These are phyloP conservation scores for Pimpla rufipes DNA, from an alignment of 2,888 invertebrate species.

Conservation along the genomic window DNA sequence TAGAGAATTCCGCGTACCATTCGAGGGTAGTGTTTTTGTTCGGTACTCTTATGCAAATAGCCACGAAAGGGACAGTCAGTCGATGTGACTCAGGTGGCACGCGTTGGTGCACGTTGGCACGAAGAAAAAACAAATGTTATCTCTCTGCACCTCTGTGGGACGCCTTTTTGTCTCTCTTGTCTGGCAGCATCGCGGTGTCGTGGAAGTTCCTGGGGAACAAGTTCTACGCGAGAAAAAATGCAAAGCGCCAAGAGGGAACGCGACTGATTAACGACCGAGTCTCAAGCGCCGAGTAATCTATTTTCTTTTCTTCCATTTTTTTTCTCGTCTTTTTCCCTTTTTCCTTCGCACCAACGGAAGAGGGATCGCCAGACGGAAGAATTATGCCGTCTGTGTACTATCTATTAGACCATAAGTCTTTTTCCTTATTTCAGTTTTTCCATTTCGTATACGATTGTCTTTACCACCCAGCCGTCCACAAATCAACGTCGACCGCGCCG, in stretches of 20 bases:
- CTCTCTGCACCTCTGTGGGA: slow-evolving; percentile 5
- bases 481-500: slow-evolving; percentile 1
- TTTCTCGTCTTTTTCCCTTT: neutral
- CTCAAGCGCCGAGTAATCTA: neutral
- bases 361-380: neutral
- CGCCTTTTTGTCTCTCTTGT: neutral
- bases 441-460: neutral
- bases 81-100: neutral
- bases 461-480: neutral
- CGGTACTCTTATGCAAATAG: neutral
- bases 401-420: neutral
- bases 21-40: slow-evolving; percentile 6
- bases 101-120: slow-evolving; percentile 21
- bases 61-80: neutral
- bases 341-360: neutral
- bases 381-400: neutral
- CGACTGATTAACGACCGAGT: slow-evolving; percentile 12
- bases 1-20: neutral
- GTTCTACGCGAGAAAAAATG: slow-evolving; percentile 11
- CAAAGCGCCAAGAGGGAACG: slow-evolving; percentile 11
- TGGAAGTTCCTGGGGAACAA: slow-evolving; percentile 1
- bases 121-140: slow-evolving; percentile 8
- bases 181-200: neutral
- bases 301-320: neutral
- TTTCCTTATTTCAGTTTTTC: neutral